Evolutionary conservation across 2,797 vertebrate genomes (phyloP).

Genomic region (Acipenser oxyrinchus): DNA sequence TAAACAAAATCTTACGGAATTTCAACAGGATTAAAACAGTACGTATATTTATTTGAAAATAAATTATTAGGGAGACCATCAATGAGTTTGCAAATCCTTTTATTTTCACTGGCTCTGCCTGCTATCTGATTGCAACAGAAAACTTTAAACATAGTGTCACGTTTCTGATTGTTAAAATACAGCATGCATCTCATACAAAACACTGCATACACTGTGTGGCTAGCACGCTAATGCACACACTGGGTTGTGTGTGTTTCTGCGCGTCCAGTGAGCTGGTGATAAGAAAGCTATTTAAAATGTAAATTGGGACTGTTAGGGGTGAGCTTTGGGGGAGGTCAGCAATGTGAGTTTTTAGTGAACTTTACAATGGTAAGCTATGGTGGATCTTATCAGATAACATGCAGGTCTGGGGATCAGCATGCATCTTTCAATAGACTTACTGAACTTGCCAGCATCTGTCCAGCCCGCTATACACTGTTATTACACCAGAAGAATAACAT

Average conservation of each 20-base stretch:
- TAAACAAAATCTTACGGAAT: too few relatives aligned
- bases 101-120: not conserved
- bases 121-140: not conserved
- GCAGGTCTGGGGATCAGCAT: not conserved
- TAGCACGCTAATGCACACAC: not conserved
- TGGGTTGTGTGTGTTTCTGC: not conserved
- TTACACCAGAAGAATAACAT: too few relatives aligned
- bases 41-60: not conserved
- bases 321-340: not conserved
- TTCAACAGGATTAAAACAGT: too few relatives aligned
- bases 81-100: not conserved
- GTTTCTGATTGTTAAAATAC: not conserved
- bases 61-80: not conserved
- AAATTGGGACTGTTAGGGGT: slow-evolving; percentile 44
- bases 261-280: slow-evolving; percentile 51
- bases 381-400: not conserved
- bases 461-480: not conserved
- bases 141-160: not conserved
- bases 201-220: not conserved
- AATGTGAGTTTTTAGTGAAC: slow-evolving; percentile 47
- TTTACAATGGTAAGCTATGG: not conserved
- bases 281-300: slow-evolving; percentile 65
- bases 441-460: not conserved
- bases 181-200: too few relatives aligned
- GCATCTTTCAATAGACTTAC: not conserved